phyloP scores from a whole-genome alignment of 2,888 invertebrate species.

The Reticulitermes lucifugus region DNA sequence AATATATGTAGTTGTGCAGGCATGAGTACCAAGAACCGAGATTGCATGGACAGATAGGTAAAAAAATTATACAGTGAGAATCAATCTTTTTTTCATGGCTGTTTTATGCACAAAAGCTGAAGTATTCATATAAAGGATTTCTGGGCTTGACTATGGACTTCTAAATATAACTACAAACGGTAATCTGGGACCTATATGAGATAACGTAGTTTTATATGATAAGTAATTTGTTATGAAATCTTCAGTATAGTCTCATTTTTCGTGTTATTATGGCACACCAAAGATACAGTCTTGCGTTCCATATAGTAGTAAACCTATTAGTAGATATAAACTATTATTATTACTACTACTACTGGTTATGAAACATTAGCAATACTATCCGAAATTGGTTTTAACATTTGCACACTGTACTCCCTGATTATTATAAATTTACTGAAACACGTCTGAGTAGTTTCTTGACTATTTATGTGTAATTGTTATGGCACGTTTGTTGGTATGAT shows the following conservation, averaged over 20 bases:
- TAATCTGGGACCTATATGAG: not conserved
- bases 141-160: not conserved
- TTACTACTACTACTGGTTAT: too few species aligned
- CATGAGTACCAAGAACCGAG: not conserved
- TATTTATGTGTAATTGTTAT: too few species aligned
- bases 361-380: too few species aligned
- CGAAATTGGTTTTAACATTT: too few species aligned
- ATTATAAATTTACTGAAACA: too few species aligned
- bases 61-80: not conserved
- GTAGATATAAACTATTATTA: too few species aligned
- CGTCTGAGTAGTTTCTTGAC: too few species aligned
- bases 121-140: not conserved
- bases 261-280: not conserved
- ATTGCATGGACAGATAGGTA: not conserved
- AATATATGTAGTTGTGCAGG: too few species aligned
- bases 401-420: too few species aligned
- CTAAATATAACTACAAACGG: not conserved
- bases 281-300: too few species aligned
- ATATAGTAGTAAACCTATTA: too few species aligned
- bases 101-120: not conserved
- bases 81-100: not conserved
- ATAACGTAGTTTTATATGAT: not conserved
- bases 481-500: too few species aligned
- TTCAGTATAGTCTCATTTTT: not conserved
- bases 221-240: not conserved